Evolutionary conservation across 1,140 invertebrate species (phyloP), one percentile per base, ranked within the genome.

Genomic region (Magallana gigas): DNA sequence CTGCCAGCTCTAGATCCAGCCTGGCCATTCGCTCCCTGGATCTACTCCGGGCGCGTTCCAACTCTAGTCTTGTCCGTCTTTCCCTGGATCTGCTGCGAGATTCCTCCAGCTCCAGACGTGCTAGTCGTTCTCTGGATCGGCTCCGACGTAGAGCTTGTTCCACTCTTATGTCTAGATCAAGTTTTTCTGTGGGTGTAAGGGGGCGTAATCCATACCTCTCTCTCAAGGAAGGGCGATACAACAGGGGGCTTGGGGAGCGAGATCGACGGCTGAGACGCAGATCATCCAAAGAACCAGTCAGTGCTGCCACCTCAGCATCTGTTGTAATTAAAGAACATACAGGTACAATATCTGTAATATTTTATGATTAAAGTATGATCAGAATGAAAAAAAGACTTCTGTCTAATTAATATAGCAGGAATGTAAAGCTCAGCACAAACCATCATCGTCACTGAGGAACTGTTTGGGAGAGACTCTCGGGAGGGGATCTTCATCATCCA

Each of bases 271-370:
- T 36, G 14, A 87, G 59, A 29, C 82, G 76, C 56, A 86, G 83
- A 48, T 71, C 84, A 85, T 87, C 85, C 9, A 89, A 57, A 1
- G 88, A 89, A 8, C 85, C 76, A 8, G 88, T 89, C 85, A 89
- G 56, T 18, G 88, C 88, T 57, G 88, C 88, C 56, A 89, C 88
- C 62, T 89, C 88, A 62, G 85, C 85, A 84, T 89, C 88, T 89
- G 48, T 60, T 18, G 68, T 12, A 57, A 23, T 16, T 48, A 9
- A 56, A 59, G 14, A 58, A 57, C 11, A n/a, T 83, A 16, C 58
- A n/a, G 23, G 23, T 23, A 23, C 23, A 23, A 23, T 59, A 14
- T 48, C 36, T 48, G 36, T 48, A 48, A 48, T 48, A 48, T 4
- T 48, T 2, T 48, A 48, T 48, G 36, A 48, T 48, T 4, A 48